Base-by-base conservation (phyloP, 2,113 vertebrate species). In the Notarius quadriscutis region DNA sequence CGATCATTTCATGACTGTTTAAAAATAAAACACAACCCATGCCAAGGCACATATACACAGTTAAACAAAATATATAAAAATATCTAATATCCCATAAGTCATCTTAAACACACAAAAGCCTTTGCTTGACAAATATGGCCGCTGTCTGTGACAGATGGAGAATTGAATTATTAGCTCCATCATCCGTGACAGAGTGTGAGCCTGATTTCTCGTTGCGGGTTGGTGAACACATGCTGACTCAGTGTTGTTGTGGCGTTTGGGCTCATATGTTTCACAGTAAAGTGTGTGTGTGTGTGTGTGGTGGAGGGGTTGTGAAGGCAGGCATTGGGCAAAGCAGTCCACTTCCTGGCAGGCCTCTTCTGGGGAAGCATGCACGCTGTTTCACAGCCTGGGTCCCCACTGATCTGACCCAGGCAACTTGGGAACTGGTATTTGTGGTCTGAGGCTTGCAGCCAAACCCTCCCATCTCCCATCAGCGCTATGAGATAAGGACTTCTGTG, bases 401-500 rank as follows among this genome's bases (percentile, higher is more conserved):
- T 75, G 67, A 65, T 57, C 78, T 80, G 71, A 84, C 81, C 88
- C 58, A 83, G 50, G 65, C 67, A 86, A 83, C 74, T 51, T 58
- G 88, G 86, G 86, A 81, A 87, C 81, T 88, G 88, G 89, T 80
- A 89, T 90, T 88, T 87, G 89, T 85, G 88, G 91, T 67, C n/a
- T 67, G 74, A 83, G 91, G 89, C 87, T 79, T 41, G n/a, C 58
- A 41, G 90, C 86, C 87, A 84, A 89, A 85, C 77, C 83, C 69
- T 91, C 50, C 62, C 87, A 84, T 90, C 90, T 89, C 67, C 60
- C 87, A 87, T 89, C 89, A 75, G 62, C 53, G 65, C 60, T 41
- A 84, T 84, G 71, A 90, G 88, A 92, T 90, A 92, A 91, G 85
- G 87, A 89, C 88, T 84, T 87, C 88, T 90, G 89, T 83, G 82